Evolutionary conservation across 2,113 vertebrate species (phyloP), one percentile per base, ranked within the genome.

Genomic region (Tupaia chinensis): DNA sequence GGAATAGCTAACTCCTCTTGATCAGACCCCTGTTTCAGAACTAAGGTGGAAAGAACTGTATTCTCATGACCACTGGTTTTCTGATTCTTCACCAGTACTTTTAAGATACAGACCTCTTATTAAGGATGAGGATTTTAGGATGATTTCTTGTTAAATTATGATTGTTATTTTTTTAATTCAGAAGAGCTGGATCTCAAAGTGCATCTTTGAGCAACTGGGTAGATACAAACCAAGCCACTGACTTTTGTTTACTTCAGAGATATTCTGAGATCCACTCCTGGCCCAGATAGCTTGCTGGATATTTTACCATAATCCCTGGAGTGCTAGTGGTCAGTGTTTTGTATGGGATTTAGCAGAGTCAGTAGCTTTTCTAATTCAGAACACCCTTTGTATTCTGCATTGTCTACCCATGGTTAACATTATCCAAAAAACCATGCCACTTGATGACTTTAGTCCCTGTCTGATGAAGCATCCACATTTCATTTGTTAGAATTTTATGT

Each of bases 251-350:
- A 96, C 19, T 78, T 73, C 14, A 3, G 44, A 5, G 27, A 20
- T 85, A 60, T 87, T 60, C 44, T 91, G 82, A 34, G 90, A 94
- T 54, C 7, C 7, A 54, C 90, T 97, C 74, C 72, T 95, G 83
- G 69, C 83, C 94, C 81, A 96, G 63, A 20, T 85, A 91, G 85
- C 80, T 95, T 27, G 60, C 93, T 82, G 82, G n/a, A 54, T 96
- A 80, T 98, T 97, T 98, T 95, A 97, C 97, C 87, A 84, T 91
- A 97, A 29, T 91, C 69, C 70, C 23, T 85, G 95, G 92, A 96
- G 76, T 87, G 79, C 84, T 96, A 54, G 92, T 90, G 96, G 96
- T 93, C 95, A 97, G 91, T 44, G 87, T 58, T 87, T 83, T 88
- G 9, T 97, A 70, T 87, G 65, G 19, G 66, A 0, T 93, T 97